Conservation (phyloP, 2,888 invertebrate species). For the Clanis bilineata region DNA sequence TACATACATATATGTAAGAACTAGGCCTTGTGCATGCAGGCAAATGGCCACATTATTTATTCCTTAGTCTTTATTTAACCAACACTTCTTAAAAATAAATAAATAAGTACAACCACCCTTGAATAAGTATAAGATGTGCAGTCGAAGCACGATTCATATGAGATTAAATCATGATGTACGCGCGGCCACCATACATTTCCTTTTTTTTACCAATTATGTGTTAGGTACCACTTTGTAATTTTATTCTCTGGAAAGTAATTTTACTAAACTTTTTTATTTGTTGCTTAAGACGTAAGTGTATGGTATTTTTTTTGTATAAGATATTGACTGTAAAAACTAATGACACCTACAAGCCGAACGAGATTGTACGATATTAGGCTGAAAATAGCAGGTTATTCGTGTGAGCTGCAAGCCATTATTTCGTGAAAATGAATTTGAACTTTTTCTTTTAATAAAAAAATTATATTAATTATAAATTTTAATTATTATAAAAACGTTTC, state of each 20-base stretch:
- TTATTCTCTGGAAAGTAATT: constrained; percentile 12
- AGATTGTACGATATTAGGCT: too few relatives aligned
- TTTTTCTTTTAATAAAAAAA: too few relatives aligned
- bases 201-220: constrained; percentile 26
- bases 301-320: not conserved
- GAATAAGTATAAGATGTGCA: constrained; percentile 12
- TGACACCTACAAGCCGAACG: too few relatives aligned
- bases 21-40: not conserved
- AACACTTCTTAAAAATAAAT: not conserved
- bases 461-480: too few relatives aligned
- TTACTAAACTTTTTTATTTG: not conserved
- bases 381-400: too few relatives aligned
- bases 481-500: too few relatives aligned
- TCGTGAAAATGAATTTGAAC: too few relatives aligned
- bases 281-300: not conserved
- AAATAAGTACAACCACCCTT: not conserved
- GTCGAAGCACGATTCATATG: constrained; percentile 16
- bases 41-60: not conserved
- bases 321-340: not conserved
- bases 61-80: not conserved
- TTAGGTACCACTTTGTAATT: constrained; percentile 17
- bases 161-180: constrained; percentile 15
- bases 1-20: too few relatives aligned
- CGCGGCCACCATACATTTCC: constrained; percentile 15
- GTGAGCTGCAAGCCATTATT: too few relatives aligned